Evolutionary conservation across 2,888 invertebrate species (phyloP), one percentile per base, ranked within the genome.

Genomic region (Ectemnius cavifrons): DNA sequence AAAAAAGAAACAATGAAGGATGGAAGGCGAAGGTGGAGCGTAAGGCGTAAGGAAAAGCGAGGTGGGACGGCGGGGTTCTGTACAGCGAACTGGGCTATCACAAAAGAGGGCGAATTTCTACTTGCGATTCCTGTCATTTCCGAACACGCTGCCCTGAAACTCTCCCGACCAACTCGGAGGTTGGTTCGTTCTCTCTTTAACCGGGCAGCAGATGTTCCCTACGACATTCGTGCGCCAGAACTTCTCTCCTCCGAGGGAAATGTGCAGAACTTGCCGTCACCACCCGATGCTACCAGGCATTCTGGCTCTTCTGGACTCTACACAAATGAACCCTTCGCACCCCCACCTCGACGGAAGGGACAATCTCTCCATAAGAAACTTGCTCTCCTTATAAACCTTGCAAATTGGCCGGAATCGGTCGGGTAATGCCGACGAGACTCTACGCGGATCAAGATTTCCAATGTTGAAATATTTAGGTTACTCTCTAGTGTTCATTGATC

Each of bases 161-260:
- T 37, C 37, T 37, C 8, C 37, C 37, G 37, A 11, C 6, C 8
- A 74, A 79, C 78, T 73, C 75, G 37, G 67, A 66, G 62, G 52
- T 6, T 62, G 16, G 74, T 37, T 37, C 75, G 71, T 80, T 74
- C 73, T 68, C 79, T 75, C 83, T 83, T 79, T 75, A 82, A 75
- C 68, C 78, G 78, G 81, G 84, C 82, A 81, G 85, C 89, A 88
- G 88, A 88, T 88, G 88, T 86, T 87, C 82, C 83, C 84, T 85
- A 89, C 85, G 87, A 87, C 83, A 80, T 84, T 82, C 76, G 77
- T 74, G 78, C 72, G 73, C 75, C 76, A 60, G 82, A 85, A 83
- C 80, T 85, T 81, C 76, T 73, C 79, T 74, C 75, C 78, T 75
- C 71, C 67, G 67, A 81, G 82, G 83, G 81, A 84, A 85, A 87